A percentile compares a stretch with the other conserved stretches of the same genome.
Evolutionary conservation across 2,797 vertebrate genomes (phyloP).

Genomic region (Scolopax rusticola): DNA sequence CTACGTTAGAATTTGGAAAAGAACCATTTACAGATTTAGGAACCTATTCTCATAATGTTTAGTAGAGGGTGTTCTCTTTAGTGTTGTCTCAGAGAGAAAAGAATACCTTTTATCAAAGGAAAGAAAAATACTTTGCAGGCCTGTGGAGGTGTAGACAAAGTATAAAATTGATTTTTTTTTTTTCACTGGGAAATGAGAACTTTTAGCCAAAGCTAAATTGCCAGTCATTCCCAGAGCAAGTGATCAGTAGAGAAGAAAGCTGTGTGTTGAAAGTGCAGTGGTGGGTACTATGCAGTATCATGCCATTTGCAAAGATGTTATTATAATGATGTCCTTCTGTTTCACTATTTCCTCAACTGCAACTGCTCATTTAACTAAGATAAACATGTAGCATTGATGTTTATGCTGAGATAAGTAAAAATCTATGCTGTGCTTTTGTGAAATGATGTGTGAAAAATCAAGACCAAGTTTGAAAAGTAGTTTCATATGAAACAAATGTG

Average conservation of each 20-base stretch:
- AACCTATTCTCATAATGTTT: background rate
- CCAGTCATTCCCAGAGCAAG: background rate
- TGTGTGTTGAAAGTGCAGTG: background rate
- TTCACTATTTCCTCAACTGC: background rate
- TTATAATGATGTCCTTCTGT: background rate
- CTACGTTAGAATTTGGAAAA: background rate
- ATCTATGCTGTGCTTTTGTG: background rate
- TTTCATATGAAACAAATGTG: background rate
- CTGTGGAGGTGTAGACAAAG: background rate
- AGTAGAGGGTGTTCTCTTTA: background rate
- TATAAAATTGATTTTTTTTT: background rate
- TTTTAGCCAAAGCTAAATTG: background rate
- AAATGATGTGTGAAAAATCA: background rate
- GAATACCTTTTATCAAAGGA: background rate
- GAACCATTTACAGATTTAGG: background rate
- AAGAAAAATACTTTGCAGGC: background rate
- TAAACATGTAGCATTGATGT: background rate
- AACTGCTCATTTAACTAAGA: background rate
- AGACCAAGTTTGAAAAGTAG: background rate
- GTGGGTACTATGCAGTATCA: background rate
- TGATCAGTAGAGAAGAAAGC: background rate
- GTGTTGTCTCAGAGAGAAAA: background rate
- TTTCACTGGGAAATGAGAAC: background rate
- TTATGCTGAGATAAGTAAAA: conserved; percentile 38
- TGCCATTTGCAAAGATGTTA: background rate